Conservation (phyloP, 2,797 vertebrate species). For the Emydoidea blandingii region DNA sequence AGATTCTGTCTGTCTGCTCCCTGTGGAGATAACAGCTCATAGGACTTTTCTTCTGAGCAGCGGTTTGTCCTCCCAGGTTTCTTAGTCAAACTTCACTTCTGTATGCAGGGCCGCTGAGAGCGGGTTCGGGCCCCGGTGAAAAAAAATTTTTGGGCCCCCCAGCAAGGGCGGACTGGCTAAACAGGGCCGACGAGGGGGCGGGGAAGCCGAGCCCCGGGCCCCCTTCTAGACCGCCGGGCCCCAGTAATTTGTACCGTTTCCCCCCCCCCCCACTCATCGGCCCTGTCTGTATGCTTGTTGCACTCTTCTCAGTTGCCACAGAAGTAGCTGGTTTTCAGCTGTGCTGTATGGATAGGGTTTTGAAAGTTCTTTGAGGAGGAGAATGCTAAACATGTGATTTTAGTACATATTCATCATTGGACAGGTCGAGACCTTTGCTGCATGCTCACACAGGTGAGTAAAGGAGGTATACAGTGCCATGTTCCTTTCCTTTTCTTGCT, state of each 20-base stretch:
- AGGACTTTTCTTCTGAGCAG: neutral
- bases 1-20: neutral
- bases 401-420: neutral
- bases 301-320: neutral
- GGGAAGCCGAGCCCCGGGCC: too few relatives aligned
- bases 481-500: neutral
- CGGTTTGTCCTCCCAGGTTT: neutral
- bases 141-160: too few relatives aligned
- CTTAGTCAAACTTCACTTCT: too few relatives aligned
- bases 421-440: neutral
- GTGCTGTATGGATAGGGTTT: neutral
- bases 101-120: too few relatives aligned
- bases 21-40: neutral
- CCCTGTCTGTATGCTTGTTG: neutral
- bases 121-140: too few relatives aligned
- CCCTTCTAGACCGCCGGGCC: too few relatives aligned
- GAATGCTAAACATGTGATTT: rapidly evolving
- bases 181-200: too few relatives aligned
- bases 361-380: neutral
- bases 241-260: too few relatives aligned
- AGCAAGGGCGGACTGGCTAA: too few relatives aligned
- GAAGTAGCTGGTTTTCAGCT: neutral
- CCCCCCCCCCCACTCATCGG: too few relatives aligned
- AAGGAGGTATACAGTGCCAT: neutral
- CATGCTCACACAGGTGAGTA: neutral